A percentile compares a stretch with the other conserved stretches of the same genome.
Evolutionary conservation across 2,888 invertebrate species (phyloP).

Genomic region (Cactoblastis cactorum): DNA sequence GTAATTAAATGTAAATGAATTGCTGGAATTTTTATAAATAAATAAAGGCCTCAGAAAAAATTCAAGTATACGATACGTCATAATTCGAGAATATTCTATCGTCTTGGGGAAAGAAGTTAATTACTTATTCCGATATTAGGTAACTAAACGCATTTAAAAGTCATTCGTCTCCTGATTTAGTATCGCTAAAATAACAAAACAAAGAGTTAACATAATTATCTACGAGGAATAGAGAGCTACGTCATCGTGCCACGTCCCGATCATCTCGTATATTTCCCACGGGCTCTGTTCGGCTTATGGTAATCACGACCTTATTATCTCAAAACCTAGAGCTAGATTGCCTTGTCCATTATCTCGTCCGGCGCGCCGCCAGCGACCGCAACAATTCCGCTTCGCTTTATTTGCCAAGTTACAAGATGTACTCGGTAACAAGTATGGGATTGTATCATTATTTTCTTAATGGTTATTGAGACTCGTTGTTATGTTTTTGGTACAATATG

Average conservation of each 20-base stretch:
- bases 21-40: no score
- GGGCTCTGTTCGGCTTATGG: background rate
- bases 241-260: slow-evolving; percentile 8
- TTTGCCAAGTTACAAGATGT: slow-evolving; percentile 44
- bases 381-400: slow-evolving; percentile 51
- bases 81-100: no score
- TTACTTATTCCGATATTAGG: background rate
- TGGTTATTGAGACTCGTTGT: background rate
- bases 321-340: slow-evolving; percentile 22
- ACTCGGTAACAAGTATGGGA: slow-evolving; percentile 21
- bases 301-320: slow-evolving; percentile 4
- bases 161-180: background rate
- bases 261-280: slow-evolving; percentile 15
- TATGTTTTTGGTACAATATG: background rate
- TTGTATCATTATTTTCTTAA: slow-evolving; percentile 17
- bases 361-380: slow-evolving; percentile 29
- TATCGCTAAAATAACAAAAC: background rate
- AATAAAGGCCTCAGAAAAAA: no score
- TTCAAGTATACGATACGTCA: no score
- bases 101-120: background rate
- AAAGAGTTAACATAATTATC: slow-evolving; percentile 4
- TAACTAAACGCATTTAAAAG: no score
- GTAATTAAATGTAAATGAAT: no score
- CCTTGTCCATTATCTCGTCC: slow-evolving; percentile 17
- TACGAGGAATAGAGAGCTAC: background rate